Evolutionary conservation across 2,888 invertebrate genomes (phyloP).

Genomic region (Aradus depressus): DNA sequence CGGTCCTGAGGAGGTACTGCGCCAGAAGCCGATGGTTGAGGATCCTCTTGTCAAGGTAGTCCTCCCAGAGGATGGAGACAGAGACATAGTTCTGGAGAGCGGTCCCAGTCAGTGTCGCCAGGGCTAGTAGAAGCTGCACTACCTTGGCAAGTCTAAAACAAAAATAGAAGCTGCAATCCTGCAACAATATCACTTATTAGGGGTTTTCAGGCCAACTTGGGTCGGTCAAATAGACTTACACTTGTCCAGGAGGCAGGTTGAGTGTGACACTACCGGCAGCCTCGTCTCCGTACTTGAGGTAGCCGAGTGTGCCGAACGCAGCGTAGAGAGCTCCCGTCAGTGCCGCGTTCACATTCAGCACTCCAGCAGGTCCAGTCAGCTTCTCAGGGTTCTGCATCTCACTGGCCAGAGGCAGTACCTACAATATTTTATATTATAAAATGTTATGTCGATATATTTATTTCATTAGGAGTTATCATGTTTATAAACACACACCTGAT

Average conservation of each 20-base stretch:
- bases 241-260: constrained; percentile 56
- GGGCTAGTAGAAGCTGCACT: constrained; percentile 9
- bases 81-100: constrained; percentile 13
- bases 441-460: no score
- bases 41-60: constrained; percentile 11
- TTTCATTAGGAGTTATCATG: no score
- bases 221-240: constrained; percentile 39
- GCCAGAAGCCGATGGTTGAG: neutral
- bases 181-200: no score
- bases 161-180: no score
- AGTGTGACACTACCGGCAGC: constrained; percentile 78
- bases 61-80: constrained; percentile 16
- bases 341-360: constrained; percentile 79
- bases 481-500: no score
- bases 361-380: constrained; percentile 70
- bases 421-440: no score
- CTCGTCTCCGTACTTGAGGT: constrained; percentile 72
- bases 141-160: constrained; percentile 6
- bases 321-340: constrained; percentile 67
- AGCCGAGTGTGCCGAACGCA: constrained; percentile 74
- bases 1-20: constrained; percentile 6
- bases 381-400: constrained; percentile 72
- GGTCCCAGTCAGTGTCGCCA: constrained; percentile 8
- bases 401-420: constrained; percentile 85
- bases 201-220: no score